A percentile compares a stretch with the other conserved stretches of the same genome.
Conservation (phyloP, 2,888 invertebrate species). For the Cepaea hortensis region DNA sequence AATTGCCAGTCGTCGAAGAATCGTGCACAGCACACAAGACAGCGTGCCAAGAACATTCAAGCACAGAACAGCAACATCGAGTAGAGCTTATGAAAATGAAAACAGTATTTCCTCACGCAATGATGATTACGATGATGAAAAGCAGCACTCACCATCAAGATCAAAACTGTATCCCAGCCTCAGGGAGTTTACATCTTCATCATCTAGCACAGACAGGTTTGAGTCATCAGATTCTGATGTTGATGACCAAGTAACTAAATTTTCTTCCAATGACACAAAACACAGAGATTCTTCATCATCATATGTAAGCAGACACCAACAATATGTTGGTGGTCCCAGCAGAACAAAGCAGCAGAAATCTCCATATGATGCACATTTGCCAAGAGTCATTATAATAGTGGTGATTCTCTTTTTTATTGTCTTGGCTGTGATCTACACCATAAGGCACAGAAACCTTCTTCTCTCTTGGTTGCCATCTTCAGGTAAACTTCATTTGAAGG, state of each 20-base stretch:
- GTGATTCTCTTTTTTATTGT: not conserved
- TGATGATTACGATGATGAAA: not conserved
- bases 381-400: not conserved
- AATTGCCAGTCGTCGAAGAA: no score
- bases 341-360: not conserved
- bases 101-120: not conserved
- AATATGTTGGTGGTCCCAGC: no score
- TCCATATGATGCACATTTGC: slow-evolving; percentile 1
- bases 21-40: no score
- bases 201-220: not conserved
- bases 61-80: not conserved
- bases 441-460: not conserved
- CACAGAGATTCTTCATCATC: not conserved
- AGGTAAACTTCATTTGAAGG: not conserved
- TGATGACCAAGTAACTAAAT: not conserved
- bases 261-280: not conserved
- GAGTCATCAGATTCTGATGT: slow-evolving; percentile 20
- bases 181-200: not conserved
- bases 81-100: not conserved
- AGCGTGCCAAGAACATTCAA: no score
- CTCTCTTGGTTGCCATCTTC: not conserved
- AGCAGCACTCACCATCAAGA: not conserved
- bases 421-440: not conserved
- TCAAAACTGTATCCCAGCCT: not conserved
- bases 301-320: not conserved